Percentiles rank a stretch among this genome's conserved stretches.
These are phyloP conservation scores for Zootermopsis nevadensis DNA, from an alignment of 2,888 invertebrate species.

Conservation along the genomic window DNA sequence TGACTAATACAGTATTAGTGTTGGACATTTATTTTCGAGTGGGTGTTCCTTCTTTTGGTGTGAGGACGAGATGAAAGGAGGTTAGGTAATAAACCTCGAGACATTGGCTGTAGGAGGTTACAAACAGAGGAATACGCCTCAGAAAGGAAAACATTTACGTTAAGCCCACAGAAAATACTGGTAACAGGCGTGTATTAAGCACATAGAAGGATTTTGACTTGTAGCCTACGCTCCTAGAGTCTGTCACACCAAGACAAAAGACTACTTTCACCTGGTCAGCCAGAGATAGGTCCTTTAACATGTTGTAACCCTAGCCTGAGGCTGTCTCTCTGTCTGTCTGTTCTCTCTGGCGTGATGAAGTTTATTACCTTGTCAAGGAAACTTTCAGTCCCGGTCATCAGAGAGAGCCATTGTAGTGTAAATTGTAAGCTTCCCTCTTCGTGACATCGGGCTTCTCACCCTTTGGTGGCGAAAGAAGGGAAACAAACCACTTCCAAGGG, in stretches of 20 bases:
- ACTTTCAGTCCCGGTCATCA: neutral
- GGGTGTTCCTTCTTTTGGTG: too few species aligned
- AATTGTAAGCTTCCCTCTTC: too few species aligned
- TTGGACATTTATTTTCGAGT: too few species aligned
- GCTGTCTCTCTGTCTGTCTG: too few species aligned
- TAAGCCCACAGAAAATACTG: neutral
- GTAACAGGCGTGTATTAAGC: neutral
- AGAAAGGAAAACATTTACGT: slow-evolving; percentile 3
- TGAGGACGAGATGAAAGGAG: neutral
- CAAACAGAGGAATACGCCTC: neutral
- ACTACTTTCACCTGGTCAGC: neutral
- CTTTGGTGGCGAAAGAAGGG: neutral
- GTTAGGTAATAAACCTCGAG: slow-evolving; percentile 4
- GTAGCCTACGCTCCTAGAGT: too few species aligned
- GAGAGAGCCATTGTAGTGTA: neutral
- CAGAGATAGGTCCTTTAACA: neutral
- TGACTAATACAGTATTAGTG: neutral
- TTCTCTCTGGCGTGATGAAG: neutral
- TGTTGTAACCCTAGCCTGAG: neutral
- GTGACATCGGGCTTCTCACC: neutral
- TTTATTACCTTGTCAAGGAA: slow-evolving; percentile 3
- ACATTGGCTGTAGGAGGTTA: neutral
- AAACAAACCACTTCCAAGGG: too few species aligned
- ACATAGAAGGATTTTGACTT: neutral
- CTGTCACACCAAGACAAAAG: neutral